phyloP scores from a whole-genome alignment of 2,888 invertebrate genomes.

The Drosophila imparisetae region DNA sequence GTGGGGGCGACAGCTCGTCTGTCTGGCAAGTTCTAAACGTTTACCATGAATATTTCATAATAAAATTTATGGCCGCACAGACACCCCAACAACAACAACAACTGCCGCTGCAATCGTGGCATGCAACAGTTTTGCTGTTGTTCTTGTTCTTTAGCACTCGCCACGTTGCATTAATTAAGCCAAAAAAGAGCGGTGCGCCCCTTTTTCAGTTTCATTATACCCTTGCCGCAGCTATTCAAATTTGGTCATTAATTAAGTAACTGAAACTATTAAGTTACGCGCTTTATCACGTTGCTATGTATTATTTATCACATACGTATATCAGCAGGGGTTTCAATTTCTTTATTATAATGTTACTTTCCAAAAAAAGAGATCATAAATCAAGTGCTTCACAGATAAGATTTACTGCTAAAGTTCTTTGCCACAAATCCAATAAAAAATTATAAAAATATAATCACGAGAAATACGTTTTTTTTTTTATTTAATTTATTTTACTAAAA shows the following conservation, averaged over 20 bases:
- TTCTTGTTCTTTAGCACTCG: slow-evolving; percentile 53
- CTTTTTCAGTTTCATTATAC: background rate
- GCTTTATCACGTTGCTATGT: too few relatives aligned
- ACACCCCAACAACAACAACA: slow-evolving; percentile 37
- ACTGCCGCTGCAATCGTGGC: slow-evolving; percentile 2
- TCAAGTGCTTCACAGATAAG: background rate
- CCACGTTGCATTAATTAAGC: slow-evolving; percentile 69
- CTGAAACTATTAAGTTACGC: background rate
- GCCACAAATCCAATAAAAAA: background rate
- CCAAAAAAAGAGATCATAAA: background rate
- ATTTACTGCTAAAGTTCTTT: background rate
- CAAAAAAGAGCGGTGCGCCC: slow-evolving; percentile 50
- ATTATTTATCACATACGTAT: background rate
- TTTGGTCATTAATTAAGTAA: background rate
- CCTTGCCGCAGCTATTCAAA: background rate
- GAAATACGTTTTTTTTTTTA: background rate
- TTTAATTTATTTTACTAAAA: background rate
- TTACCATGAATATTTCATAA: slow-evolving; percentile 72
- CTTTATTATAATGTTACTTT: background rate
- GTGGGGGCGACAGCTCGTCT: slow-evolving; percentile 13
- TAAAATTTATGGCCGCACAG: slow-evolving; percentile 63
- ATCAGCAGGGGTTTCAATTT: background rate
- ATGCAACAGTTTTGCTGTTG: slow-evolving; percentile 45
- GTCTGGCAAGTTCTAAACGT: slow-evolving; percentile 59
- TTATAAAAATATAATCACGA: background rate